Percentiles rank a stretch among this genome's conserved stretches.
Evolutionary conservation across 1,140 invertebrate species (phyloP).

Genomic region (Alviniconcha marisindica): DNA sequence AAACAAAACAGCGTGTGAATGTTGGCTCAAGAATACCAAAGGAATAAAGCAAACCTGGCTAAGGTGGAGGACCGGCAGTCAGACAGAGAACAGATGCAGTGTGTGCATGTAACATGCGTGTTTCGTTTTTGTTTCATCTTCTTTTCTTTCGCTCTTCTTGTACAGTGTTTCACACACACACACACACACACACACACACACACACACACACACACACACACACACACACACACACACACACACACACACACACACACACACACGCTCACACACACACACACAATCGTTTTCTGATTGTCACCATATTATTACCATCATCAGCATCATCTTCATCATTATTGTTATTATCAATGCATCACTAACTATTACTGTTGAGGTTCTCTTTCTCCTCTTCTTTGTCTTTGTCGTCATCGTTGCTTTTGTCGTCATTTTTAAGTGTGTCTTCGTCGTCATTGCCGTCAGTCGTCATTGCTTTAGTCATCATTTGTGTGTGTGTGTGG

Average conservation of each 20-base stretch:
- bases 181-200: slow-evolving; percentile 16
- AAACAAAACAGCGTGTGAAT: not conserved
- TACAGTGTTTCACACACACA: not conserved
- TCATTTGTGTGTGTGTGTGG: not conserved
- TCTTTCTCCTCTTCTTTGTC: no score
- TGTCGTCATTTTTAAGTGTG: not conserved
- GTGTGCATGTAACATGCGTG: no score
- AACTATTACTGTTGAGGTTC: no score
- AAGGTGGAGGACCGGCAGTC: not conserved
- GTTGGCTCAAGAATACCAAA: no score
- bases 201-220: slow-evolving; percentile 16
- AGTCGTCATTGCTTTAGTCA: not conserved
- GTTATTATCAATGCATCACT: no score
- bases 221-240: not conserved
- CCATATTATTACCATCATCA: no score
- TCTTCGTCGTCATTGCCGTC: not conserved
- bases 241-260: slow-evolving; percentile 15
- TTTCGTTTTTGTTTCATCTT: not conserved
- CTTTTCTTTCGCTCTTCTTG: no score
- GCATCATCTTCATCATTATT: not conserved
- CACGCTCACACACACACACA: slow-evolving; percentile 6
- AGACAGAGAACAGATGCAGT: not conserved
- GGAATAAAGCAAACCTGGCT: not conserved
- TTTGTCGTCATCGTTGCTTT: not conserved
- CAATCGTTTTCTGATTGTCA: not conserved